These are phyloP conservation scores for Uloborus diversus DNA, from an alignment of 1,140 invertebrate genomes.

Conservation along the genomic window DNA sequence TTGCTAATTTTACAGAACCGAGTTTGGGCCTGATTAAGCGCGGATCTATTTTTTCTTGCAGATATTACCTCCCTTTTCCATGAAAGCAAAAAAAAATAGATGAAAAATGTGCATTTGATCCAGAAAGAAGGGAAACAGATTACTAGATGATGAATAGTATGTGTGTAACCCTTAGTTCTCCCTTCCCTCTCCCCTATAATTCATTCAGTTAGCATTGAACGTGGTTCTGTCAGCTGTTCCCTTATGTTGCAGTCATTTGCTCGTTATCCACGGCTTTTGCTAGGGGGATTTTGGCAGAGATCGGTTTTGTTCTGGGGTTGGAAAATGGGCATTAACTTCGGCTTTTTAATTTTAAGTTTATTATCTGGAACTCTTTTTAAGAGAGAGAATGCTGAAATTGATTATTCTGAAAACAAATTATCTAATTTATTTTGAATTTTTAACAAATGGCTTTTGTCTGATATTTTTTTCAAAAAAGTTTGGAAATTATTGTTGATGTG, in stretches of 20 bases:
- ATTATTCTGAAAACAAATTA: too few relatives aligned
- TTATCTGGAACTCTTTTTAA: too few relatives aligned
- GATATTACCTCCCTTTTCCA: not conserved
- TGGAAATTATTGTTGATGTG: too few relatives aligned
- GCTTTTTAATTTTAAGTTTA: too few relatives aligned
- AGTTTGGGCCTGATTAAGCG: conserved; percentile 28
- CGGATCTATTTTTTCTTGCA: not conserved
- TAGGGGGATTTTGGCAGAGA: not conserved
- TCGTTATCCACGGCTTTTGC: conserved; percentile 24
- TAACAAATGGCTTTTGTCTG: too few relatives aligned
- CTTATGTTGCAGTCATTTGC: not conserved
- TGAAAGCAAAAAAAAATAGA: conserved; percentile 20
- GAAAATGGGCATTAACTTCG: too few relatives aligned
- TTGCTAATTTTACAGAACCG: conserved; percentile 32
- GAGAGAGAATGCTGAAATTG: too few relatives aligned
- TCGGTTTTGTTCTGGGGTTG: not conserved
- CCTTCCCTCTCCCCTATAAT: not conserved
- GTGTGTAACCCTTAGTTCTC: conserved; percentile 11
- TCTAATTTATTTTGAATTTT: too few relatives aligned
- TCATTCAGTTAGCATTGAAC: conserved; percentile 18
- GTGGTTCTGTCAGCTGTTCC: not conserved
- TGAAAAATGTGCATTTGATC: conserved; percentile 54
- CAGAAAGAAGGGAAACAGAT: conserved; percentile 45
- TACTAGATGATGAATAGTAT: conserved; percentile 51
- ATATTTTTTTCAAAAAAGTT: too few relatives aligned